Base-by-base conservation (phyloP, 2,797 vertebrate genomes). In the Hyperoplus immaculatus region DNA sequence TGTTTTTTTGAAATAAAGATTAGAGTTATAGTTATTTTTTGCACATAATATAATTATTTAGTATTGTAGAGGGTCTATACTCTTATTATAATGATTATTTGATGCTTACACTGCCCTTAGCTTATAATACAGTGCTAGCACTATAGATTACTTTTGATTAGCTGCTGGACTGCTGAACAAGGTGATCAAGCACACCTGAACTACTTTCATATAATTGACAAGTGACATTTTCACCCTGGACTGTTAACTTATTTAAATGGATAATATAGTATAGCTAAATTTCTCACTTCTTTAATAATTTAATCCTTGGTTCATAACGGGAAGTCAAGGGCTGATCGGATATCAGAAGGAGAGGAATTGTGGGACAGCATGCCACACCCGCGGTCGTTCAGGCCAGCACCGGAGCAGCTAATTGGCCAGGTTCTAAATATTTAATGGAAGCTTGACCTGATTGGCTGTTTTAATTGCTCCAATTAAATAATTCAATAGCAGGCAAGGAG, bases 391-490 rank as follows among this genome's bases (percentile, higher is more conserved):
- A 78, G 91, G 82, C 83, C 88, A 87, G 70, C 55, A 82, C 36
- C 41, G 51, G 82, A 77, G 85, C 69, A 91, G 84, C 83, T 93
- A 95, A 94, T 94, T 94, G 92, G 89, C 72, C 87, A 70, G 69
- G 66, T 79, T 88, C 69, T 94, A 87, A 93, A 94, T 94, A 92
- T 89, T 93, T 93, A 90, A 93, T 91, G 76, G 80, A 75, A 78
- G 61, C 73, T 83, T 91, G 88, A 93, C 90, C 91, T 91, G 89
- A 93, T 93, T 93, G 89, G 89, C 78, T 92, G 76, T 91, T 91
- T 91, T 93, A 93, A 94, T 94, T 94, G 89, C 81, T 85, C 77
- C 87, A 92, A 92, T 94, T 93, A 85, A 93, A 95, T 92, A 88
- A 93, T 92, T 95, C 89, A 94, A 91, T 90, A 93, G 84, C 58